A percentile compares a stretch with the other conserved stretches of the same genome.
Conservation (phyloP, 1,140 invertebrate species). For the Drosophila serrata region DNA sequence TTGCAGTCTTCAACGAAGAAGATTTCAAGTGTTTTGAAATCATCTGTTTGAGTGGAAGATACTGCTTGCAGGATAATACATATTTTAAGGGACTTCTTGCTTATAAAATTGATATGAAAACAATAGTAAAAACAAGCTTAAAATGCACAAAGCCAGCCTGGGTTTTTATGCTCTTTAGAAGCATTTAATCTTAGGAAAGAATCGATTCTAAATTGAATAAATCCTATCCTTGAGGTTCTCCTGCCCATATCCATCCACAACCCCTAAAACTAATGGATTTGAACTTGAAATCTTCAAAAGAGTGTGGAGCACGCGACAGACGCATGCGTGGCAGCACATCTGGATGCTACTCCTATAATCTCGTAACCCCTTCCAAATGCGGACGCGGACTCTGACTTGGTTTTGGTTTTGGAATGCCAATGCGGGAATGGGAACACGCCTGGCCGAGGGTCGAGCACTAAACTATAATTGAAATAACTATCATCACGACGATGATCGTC, state of each 20-base stretch:
- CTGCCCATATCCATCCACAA: neutral
- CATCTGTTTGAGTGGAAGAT: neutral
- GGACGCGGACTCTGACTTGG: constrained; percentile 1
- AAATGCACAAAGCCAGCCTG: neutral
- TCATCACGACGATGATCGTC: constrained; percentile 36
- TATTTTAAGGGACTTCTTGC: neutral
- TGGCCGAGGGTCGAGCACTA: constrained; percentile 33
- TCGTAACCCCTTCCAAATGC: constrained; percentile 25
- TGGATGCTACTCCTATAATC: constrained; percentile 14
- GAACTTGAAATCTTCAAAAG: constrained; percentile 26
- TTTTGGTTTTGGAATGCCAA: neutral
- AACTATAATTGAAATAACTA: constrained; percentile 51
- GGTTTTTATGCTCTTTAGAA: too few species aligned
- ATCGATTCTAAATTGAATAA: neutral
- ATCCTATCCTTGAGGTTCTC: neutral
- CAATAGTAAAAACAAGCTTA: neutral
- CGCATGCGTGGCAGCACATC: constrained; percentile 32
- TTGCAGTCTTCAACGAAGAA: neutral
- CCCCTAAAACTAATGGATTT: constrained; percentile 14
- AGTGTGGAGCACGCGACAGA: constrained; percentile 28
- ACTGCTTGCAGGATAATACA: constrained; percentile 5
- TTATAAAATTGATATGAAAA: too few species aligned
- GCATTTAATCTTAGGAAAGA: too few species aligned
- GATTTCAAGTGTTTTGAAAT: constrained; percentile 6
- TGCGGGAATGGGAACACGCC: constrained; percentile 18